Base-by-base conservation (phyloP, 2,113 vertebrate species). In the Ceyx melanurus region DNA sequence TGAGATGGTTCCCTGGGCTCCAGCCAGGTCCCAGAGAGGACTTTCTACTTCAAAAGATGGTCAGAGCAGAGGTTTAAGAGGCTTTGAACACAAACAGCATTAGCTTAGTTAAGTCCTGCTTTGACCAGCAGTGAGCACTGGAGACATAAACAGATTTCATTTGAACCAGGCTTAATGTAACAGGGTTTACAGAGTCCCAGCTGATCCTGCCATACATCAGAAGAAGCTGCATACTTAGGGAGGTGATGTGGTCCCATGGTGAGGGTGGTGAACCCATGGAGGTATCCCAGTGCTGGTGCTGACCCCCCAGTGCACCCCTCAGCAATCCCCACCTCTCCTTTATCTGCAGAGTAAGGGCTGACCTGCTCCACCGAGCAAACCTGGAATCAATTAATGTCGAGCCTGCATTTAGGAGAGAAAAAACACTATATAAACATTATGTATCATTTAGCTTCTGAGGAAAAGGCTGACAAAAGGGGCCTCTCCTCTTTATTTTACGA, bases 321-420 rank as follows among this genome's bases (percentile, higher is more conserved):
- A 3, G 90, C 5, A 1, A n/a, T 68, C 77, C 45, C 54, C 37
- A 31, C 11, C 5, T 0, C 35, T 50, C 64, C 92, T 64, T 82
- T 80, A 82, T 95, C 92, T 93, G 81, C 65, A 18, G 5, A 9
- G 22, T 53, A 85, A 87, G 91, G 82, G 91, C 11, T 89, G 91
- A 89, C 87, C 78, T 58, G n/a, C 86, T 93, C 53, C 87, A 31
- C 60, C 22, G 78, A 86, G 87, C 87, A 64, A 96, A 85, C 86
- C 95, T 96, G 96, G 94, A 93, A 94, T 91, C 95, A 96, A 96
- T 96, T 94, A 95, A 91, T 95, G 94, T 95, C 91, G 76, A 87
- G 89, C 60, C 96, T 86, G 91, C 87, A 60, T 92, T 95, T 96
- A 91, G 92, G 82, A 93, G 91, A 89, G 89, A 91, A 56, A 94